Percentiles rank a stretch among this genome's conserved stretches.
phyloP scores from a whole-genome alignment of 1,140 invertebrate genomes.

The Micrasema minimum region DNA sequence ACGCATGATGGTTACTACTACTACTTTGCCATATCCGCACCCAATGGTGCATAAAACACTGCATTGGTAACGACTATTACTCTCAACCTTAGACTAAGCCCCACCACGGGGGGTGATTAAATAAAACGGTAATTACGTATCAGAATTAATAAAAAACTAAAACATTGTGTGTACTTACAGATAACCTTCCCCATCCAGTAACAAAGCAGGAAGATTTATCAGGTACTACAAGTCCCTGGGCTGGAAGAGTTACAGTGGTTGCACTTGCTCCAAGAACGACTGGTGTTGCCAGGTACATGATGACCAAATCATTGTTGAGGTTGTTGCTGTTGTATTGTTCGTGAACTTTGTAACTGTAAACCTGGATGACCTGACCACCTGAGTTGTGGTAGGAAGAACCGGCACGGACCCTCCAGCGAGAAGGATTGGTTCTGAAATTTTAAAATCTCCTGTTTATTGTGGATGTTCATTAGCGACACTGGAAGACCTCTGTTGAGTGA shows the following conservation, averaged over 20 bases:
- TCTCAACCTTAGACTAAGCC: too few relatives aligned
- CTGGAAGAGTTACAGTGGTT: slow-evolving; percentile 41
- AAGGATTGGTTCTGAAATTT: not conserved
- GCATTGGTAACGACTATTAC: too few relatives aligned
- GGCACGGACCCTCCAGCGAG: slow-evolving; percentile 45
- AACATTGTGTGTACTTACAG: slow-evolving; percentile 45
- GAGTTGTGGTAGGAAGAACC: slow-evolving; percentile 43
- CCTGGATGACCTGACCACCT: slow-evolving; percentile 42
- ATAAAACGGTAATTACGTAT: too few relatives aligned
- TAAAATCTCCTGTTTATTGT: too few relatives aligned
- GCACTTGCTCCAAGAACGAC: slow-evolving; percentile 29
- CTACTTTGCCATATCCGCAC: too few relatives aligned
- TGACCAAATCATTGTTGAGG: slow-evolving; percentile 40
- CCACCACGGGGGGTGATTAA: too few relatives aligned
- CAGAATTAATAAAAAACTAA: too few relatives aligned
- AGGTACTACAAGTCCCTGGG: slow-evolving; percentile 49
- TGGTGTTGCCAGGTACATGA: slow-evolving; percentile 28
- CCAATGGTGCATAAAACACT: too few relatives aligned
- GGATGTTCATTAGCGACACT: too few relatives aligned
- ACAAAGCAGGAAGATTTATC: slow-evolving; percentile 55
- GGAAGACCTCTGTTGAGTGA: too few relatives aligned
- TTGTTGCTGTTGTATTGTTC: slow-evolving; percentile 19
- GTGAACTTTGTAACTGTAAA: slow-evolving; percentile 33
- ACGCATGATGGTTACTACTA: too few relatives aligned
- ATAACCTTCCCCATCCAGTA: slow-evolving; percentile 60